Conservation (phyloP, 1,140 invertebrate species). For the Drosophila kanapiae region DNA sequence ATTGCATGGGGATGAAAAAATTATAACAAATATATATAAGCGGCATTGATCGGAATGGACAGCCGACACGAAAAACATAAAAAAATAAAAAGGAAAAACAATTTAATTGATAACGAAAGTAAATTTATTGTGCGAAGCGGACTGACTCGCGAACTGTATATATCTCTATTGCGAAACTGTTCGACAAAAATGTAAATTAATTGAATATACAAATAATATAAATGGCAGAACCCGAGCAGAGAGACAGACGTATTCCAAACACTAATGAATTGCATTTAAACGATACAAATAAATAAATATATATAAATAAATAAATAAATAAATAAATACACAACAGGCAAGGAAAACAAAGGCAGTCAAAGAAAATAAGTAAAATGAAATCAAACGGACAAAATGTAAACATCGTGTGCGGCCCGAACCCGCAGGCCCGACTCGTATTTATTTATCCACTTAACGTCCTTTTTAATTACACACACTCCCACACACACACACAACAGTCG, state of each 20-base stretch:
- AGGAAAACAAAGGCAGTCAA: slow-evolving; percentile 43
- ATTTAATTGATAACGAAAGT: slow-evolving; percentile 59
- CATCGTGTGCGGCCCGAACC: slow-evolving; percentile 24
- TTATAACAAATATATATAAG: slow-evolving; percentile 42
- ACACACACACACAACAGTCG: slow-evolving; percentile 13
- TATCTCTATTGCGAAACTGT: slow-evolving; percentile 66
- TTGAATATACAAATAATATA: slow-evolving; percentile 59
- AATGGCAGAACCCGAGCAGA: slow-evolving; percentile 42
- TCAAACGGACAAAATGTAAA: slow-evolving; percentile 48
- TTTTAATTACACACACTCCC: slow-evolving; percentile 60
- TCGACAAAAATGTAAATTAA: slow-evolving; percentile 74
- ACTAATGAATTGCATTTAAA: slow-evolving; percentile 79
- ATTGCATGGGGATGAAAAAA: slow-evolving; percentile 41
- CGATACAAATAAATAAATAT: slow-evolving; percentile 48
- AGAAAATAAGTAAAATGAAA: slow-evolving; percentile 51
- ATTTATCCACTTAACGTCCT: slow-evolving; percentile 67
- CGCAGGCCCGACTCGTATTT: slow-evolving; percentile 58
- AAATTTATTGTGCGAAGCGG: slow-evolving; percentile 64
- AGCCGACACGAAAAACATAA: slow-evolving; percentile 13
- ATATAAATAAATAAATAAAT: slow-evolving; percentile 32
- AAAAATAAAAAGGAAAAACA: slow-evolving; percentile 29
- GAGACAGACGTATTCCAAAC: slow-evolving; percentile 65
- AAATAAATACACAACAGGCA: slow-evolving; percentile 35
- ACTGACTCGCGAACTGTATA: slow-evolving; percentile 66
- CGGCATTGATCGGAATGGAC: slow-evolving; percentile 29